Base-by-base conservation (phyloP, 2,888 invertebrate genomes). In the Mongoloraphidia duomilia region DNA sequence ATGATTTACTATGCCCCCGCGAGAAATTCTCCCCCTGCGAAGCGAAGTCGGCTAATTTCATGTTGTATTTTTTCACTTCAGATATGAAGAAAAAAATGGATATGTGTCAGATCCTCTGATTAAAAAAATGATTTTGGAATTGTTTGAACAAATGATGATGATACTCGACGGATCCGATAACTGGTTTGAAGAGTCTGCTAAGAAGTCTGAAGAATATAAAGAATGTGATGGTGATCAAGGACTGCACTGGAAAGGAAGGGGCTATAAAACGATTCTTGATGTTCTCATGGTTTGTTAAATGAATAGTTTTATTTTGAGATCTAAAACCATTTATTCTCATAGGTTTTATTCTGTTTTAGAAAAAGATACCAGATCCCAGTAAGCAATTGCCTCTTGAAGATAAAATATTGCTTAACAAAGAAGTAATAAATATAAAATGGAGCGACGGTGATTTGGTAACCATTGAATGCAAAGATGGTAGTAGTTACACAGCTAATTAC, bases 221-320 rank as follows among this genome's bases (percentile, higher is more conserved):
- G 66, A 69, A 0, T 84, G 84, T 60, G 78, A 80, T 9, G 90
- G 90, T 0, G 79, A 86, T 59, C 66, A 69, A 12, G 63, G 80
- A 56, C 67, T 84, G 4, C 78, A 82, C 59, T 91, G 87, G 89
- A 84, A 81, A 56, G 74, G 77, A 47, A 76, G 72, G 52, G 87
- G 87, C 2, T 89, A 76, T 60, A 73, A 69, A 53, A 80, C 72
- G 2, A 67, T 89, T 51, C 65, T 90, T 44, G 75, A 82, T 56
- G 59, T 87, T 42, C 67, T 90, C 52, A 71, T 79, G 76, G 84
- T 84, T 59, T 26, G 37, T 13, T n/a, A 1, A 12, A 17, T 17
- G 11, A 33, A 26, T 38, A 6, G 12, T 14, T 26, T 41, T 46
- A n/a, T 41, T n/a, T 34, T 12, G 4, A 11, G 3, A 39, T 3